A percentile compares a stretch with the other conserved stretches of the same genome.
These are phyloP conservation scores for Sylvilagus bachmani DNA, from an alignment of 2,113 vertebrate genomes.

Conservation along the genomic window DNA sequence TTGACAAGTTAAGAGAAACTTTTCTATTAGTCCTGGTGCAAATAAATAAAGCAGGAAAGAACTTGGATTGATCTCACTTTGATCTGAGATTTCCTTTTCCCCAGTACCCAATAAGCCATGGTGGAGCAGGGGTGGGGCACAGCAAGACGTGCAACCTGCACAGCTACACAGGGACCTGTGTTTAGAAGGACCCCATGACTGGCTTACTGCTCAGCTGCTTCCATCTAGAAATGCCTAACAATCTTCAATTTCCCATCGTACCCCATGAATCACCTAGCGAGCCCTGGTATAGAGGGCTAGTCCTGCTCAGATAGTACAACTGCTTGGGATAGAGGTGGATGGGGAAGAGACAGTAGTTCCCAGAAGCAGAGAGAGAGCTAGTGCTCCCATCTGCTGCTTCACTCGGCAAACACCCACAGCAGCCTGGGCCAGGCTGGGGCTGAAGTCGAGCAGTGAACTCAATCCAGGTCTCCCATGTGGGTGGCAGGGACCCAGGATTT, in stretches of 20 bases:
- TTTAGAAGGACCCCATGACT: not conserved
- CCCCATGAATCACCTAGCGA: not conserved
- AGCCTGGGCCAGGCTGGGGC: too few species aligned
- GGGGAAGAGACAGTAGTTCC: not conserved
- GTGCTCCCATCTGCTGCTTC: too few species aligned
- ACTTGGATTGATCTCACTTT: not conserved
- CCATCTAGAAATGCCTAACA: not conserved
- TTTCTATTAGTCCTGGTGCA: constrained; percentile 41
- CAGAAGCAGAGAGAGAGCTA: not conserved
- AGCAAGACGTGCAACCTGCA: not conserved
- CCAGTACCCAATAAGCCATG: not conserved
- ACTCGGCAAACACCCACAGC: too few species aligned
- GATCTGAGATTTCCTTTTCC: not conserved
- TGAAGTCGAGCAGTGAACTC: too few species aligned
- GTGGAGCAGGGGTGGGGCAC: not conserved
- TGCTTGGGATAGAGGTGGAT: not conserved
- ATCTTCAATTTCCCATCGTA: constrained; percentile 29
- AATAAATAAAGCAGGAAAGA: not conserved
- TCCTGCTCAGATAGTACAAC: constrained; percentile 3
- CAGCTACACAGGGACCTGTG: not conserved
- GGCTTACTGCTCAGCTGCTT: not conserved
- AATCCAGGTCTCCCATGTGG: too few species aligned
- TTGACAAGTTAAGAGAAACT: not conserved
- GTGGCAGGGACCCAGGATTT: too few species aligned
- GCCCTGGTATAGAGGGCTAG: not conserved